Evolutionary conservation across 1,140 invertebrate species (phyloP), one percentile per base, ranked within the genome.

Genomic region (Meloidogyne exigua): DNA sequence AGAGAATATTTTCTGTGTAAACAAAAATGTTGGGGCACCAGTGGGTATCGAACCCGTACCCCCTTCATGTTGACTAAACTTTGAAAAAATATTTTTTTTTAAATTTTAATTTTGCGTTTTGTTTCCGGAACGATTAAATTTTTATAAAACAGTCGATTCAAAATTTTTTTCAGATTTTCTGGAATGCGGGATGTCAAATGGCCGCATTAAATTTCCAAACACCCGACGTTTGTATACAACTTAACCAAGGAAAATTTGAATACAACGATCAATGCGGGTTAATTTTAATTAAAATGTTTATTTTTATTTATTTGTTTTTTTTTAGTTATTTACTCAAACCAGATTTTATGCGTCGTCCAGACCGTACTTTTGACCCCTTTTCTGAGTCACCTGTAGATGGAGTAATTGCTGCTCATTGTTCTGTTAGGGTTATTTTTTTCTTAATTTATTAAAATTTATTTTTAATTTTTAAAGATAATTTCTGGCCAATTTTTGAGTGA

Each of bases 121-220:
- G n/a, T n/a, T n/a, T n/a, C n/a, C n/a, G n/a, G n/a, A n/a, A n/a
- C n/a, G n/a, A n/a, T n/a, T n/a, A n/a, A n/a, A n/a, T n/a, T n/a
- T n/a, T n/a, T n/a, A n/a, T n/a, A n/a, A n/a, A n/a, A n/a, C n/a
- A n/a, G n/a, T n/a, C n/a, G n/a, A 32, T 32, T 32, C 7, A 3
- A 3, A 49, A 3, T 10, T 23, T 62, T 23, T 49, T 83, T 63
- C 76, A 88, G 88, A 93, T 98, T 57, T 99, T 98, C 89, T 99
- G 96, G 97, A 99, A 99, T 89, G 95, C 95, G 7, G 97, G 97
- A 0, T 99, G 96, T 89, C 97, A 99, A 87, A 98, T 99, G 96
- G 96, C 99, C 15, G 96, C 97, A 0, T 90, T 99, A n/a, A 99
- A 99, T 90, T 99, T 99, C 89, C 97, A 99, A 91, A 99, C 96